Conservation (phyloP, 2,113 vertebrate species). For the Neodon shergylaensis region DNA sequence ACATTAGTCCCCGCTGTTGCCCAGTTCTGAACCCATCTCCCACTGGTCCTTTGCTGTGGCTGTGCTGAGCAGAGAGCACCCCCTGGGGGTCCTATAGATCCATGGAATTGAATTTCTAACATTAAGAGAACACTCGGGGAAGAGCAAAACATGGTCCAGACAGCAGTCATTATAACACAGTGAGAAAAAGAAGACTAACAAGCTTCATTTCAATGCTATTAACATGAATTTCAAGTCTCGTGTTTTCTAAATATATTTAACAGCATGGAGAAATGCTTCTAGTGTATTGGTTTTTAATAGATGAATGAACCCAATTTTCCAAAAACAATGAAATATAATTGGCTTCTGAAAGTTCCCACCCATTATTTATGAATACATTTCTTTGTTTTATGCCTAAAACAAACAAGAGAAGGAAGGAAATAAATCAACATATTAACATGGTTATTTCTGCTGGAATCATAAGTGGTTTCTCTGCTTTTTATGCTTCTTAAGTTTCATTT, state of each 20-base stretch:
- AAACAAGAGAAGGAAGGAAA: background rate
- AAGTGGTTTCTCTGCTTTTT: background rate
- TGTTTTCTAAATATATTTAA: background rate
- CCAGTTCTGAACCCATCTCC: background rate
- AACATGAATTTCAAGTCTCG: background rate
- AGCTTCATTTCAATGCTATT: background rate
- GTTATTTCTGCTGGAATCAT: background rate
- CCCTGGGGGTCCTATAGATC: no score
- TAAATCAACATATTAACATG: background rate
- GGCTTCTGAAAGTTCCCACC: background rate
- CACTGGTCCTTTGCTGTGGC: background rate
- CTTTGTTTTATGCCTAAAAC: background rate
- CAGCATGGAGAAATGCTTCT: background rate
- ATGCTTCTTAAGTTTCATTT: background rate
- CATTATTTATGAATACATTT: background rate
- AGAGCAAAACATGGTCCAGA: background rate
- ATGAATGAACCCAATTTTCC: background rate
- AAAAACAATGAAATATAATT: background rate
- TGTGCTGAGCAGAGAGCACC: background rate
- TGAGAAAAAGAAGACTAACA: background rate
- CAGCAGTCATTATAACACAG: background rate
- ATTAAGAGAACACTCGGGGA: background rate
- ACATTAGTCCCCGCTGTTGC: background rate
- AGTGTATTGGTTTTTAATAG: background rate
- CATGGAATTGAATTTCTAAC: no score